These are phyloP conservation scores for Diplosoma virens DNA, from an alignment of 23 tunicate genomes.

Conservation along the genomic window DNA sequence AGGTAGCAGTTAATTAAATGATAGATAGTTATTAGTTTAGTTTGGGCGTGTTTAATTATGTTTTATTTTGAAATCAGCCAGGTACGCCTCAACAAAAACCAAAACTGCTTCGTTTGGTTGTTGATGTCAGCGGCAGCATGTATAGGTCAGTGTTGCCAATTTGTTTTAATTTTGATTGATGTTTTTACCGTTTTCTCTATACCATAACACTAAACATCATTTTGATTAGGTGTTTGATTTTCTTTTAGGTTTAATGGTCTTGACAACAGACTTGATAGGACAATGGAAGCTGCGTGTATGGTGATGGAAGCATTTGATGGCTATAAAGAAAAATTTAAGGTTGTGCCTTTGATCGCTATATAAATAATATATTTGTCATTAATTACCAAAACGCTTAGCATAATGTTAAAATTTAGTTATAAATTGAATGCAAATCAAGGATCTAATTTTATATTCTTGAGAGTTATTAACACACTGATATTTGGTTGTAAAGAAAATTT, in stretches of 20 bases:
- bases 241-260: slow-evolving; percentile 78
- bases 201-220: neutral
- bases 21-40: too few species aligned
- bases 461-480: too few species aligned
- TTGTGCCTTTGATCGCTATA: neutral
- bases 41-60: too few species aligned
- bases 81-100: slow-evolving; percentile 93
- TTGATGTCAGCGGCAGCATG: slow-evolving; percentile 91
- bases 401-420: too few species aligned
- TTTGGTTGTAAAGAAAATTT: too few species aligned
- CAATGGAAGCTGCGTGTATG: slow-evolving; percentile 89
- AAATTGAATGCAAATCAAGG: too few species aligned
- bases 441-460: too few species aligned
- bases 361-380: too few species aligned
- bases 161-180: neutral
- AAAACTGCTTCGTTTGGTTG: slow-evolving; percentile 64
- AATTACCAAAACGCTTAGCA: too few species aligned
- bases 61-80: slow-evolving; percentile 39
- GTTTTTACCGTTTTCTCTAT: neutral
- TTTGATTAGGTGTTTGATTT: neutral
- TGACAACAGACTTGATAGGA: slow-evolving; percentile 72
- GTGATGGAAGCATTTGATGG: slow-evolving; percentile 95
- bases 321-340: slow-evolving; percentile 92
- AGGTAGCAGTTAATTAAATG: too few species aligned
- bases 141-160: slow-evolving; percentile 55